phyloP scores from a whole-genome alignment of 2,113 vertebrate species.

The Asarcornis scutulata region DNA sequence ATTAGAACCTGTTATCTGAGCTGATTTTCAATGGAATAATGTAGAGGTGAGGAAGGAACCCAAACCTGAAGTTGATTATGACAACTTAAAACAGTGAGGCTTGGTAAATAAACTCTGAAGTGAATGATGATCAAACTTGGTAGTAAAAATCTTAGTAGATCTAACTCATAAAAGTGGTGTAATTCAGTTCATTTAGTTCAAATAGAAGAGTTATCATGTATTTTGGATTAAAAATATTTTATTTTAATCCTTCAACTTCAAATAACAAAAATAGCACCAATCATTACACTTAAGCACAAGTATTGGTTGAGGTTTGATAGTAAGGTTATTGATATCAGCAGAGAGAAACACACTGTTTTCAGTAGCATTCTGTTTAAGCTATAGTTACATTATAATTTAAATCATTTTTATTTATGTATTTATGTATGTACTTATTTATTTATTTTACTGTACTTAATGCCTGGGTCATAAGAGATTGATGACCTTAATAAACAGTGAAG shows the following conservation, averaged over 20 bases:
- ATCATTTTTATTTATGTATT: too few species aligned
- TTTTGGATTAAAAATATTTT: background rate
- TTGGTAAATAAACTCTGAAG: background rate
- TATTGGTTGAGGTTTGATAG: background rate
- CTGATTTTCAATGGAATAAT: background rate
- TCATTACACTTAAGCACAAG: background rate
- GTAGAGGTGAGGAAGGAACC: background rate
- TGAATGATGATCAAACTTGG: background rate
- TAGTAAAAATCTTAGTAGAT: background rate
- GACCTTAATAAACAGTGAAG: background rate
- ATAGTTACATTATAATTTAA: background rate
- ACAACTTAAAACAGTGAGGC: background rate
- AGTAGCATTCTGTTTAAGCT: background rate
- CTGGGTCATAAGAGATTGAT: background rate
- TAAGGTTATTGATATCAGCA: background rate
- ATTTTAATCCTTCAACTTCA: background rate
- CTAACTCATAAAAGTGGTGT: background rate
- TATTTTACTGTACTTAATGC: background rate
- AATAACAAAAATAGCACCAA: background rate
- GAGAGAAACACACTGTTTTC: background rate
- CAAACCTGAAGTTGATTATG: background rate
- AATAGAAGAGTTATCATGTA: background rate
- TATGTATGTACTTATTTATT: background rate
- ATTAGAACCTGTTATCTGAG: background rate
- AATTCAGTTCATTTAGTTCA: background rate